Percentiles rank a stretch among this genome's conserved stretches.
These are phyloP conservation scores for Chrysina gloriosa DNA, from an alignment of 2,888 invertebrate species.

Conservation along the genomic window DNA sequence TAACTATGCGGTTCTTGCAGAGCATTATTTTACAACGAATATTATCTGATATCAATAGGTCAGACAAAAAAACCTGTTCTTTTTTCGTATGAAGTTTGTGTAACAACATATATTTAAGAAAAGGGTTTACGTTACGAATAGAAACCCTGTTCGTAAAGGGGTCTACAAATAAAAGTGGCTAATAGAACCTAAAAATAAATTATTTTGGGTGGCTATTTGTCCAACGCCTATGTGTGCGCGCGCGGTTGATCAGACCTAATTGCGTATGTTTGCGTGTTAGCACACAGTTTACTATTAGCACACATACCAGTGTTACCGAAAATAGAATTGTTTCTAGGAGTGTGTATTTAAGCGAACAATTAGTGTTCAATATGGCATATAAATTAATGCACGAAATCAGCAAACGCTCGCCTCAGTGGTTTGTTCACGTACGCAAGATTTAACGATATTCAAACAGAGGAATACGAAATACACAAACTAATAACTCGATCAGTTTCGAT, in stretches of 20 bases:
- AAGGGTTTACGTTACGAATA: too few relatives aligned
- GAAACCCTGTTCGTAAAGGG: too few relatives aligned
- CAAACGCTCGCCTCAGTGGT: slow-evolving; percentile 12
- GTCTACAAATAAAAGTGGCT: too few relatives aligned
- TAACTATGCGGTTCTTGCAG: too few relatives aligned
- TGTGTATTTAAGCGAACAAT: slow-evolving; percentile 24
- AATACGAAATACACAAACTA: too few relatives aligned
- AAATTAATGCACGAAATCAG: slow-evolving; percentile 29
- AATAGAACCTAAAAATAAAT: slow-evolving; percentile 16
- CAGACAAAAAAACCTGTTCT: too few relatives aligned
- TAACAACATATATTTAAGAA: too few relatives aligned
- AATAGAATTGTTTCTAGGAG: slow-evolving; percentile 22
- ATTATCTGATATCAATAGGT: too few relatives aligned
- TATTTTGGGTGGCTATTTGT: slow-evolving; percentile 8
- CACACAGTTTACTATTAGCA: slow-evolving; percentile 22
- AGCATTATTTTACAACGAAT: too few relatives aligned
- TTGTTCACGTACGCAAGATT: slow-evolving; percentile 18
- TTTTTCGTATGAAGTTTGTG: too few relatives aligned
- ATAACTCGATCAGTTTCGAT: too few relatives aligned
- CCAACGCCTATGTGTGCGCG: slow-evolving; percentile 20
- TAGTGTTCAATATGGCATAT: slow-evolving; percentile 35
- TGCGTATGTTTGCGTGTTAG: slow-evolving; percentile 25
- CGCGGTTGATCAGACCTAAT: slow-evolving; percentile 27
- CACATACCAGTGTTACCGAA: slow-evolving; percentile 17
- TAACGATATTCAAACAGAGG: slow-evolving; percentile 28